Conservation (phyloP, 2,888 invertebrate species). For the Epinotia demarniana region DNA sequence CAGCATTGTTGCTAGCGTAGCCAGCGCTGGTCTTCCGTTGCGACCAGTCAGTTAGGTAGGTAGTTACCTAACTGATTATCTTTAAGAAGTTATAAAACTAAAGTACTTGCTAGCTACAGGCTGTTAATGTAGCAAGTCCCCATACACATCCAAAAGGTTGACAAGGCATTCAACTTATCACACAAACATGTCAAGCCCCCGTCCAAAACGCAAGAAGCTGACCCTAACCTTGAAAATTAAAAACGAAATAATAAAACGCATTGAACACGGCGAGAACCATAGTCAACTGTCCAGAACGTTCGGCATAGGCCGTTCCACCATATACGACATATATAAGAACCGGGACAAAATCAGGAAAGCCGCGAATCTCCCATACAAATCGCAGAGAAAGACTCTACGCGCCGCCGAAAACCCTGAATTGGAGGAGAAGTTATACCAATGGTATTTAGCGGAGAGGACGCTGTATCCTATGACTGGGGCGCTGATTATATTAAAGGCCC, state of each 20-base stretch:
- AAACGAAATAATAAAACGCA: constrained; percentile 31
- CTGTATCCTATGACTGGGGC: constrained; percentile 32
- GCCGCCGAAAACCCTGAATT: constrained; percentile 17
- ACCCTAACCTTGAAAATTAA: constrained; percentile 26
- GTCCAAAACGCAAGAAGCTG: constrained; percentile 30
- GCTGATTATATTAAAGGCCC: constrained; percentile 27
- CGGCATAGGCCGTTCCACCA: constrained; percentile 28
- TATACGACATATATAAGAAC: constrained; percentile 40
- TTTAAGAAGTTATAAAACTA: no score
- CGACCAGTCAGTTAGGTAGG: no score
- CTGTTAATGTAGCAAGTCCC: not conserved
- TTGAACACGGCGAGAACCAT: constrained; percentile 29
- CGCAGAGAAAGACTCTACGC: constrained; percentile 12
- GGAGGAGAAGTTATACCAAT: constrained; percentile 32
- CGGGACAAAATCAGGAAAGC: constrained; percentile 22
- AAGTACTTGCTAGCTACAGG: no score
- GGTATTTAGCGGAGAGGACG: constrained; percentile 30
- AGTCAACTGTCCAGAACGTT: constrained; percentile 10
- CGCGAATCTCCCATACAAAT: constrained; percentile 11
- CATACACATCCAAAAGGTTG: not conserved
- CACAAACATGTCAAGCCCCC: not conserved
- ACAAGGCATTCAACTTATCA: not conserved
- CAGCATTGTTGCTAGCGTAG: no score
- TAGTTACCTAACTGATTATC: no score
- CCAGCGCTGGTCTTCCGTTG: no score